These are phyloP conservation scores for Rhincodon typus DNA, from an alignment of 2,797 vertebrate genomes.

Conservation along the genomic window DNA sequence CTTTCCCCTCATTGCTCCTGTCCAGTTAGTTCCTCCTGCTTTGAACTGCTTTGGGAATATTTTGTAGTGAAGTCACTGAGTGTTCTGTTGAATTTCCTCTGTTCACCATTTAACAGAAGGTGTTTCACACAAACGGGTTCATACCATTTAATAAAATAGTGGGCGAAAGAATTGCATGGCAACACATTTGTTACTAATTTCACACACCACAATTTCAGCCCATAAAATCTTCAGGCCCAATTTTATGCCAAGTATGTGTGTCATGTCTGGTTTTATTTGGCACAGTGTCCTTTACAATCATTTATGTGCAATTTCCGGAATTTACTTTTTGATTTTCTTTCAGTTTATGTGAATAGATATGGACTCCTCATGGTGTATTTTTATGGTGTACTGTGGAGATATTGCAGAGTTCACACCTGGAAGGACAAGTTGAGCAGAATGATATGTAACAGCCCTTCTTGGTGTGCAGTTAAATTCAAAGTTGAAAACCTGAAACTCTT, in stretches of 20 bases:
- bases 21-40: neutral
- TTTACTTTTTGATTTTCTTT: constrained; percentile 15
- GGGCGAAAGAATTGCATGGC: neutral
- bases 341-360: constrained; percentile 10
- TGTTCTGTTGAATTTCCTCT: neutral
- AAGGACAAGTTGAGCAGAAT: neutral
- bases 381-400: neutral
- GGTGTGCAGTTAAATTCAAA: neutral
- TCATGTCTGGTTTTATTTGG: constrained; percentile 34
- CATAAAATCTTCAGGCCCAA: constrained; percentile 22
- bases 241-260: constrained; percentile 18
- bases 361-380: neutral
- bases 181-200: constrained; percentile 34
- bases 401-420: constrained; percentile 25
- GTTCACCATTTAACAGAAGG: neutral
- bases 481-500: neutral
- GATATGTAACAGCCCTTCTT: neutral
- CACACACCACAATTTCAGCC: neutral
- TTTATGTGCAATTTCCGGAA: constrained; percentile 28
- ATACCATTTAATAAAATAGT: neutral
- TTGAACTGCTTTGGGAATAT: neutral
- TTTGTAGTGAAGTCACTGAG: neutral
- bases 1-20: neutral
- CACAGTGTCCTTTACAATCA: neutral
- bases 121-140: neutral